phyloP scores from a whole-genome alignment of 30 jellyfish, hydroid and myxozoan species.

The Chrysaora quinquecirrha region DNA sequence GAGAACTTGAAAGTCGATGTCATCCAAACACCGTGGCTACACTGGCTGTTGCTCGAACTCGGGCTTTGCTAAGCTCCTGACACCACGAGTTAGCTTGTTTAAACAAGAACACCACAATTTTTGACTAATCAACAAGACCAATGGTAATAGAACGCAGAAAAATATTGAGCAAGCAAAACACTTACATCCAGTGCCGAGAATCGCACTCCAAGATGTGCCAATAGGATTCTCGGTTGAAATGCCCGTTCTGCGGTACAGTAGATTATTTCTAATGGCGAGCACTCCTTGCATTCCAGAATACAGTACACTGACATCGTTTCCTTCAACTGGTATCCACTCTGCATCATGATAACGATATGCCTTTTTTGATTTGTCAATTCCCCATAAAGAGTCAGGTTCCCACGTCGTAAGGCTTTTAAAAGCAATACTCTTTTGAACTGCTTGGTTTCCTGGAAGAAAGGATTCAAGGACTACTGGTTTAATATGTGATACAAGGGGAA shows the following conservation, averaged over 20 bases:
- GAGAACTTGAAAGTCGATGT: no score
- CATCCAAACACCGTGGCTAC: no score
- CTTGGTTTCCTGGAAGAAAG: slow-evolving; percentile 60
- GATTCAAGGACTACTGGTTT: no score
- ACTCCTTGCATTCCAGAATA: slow-evolving; percentile 36
- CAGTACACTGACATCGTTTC: not conserved
- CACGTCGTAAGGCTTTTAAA: slow-evolving; percentile 4
- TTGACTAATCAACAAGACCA: no score
- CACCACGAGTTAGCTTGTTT: no score
- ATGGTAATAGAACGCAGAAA: no score
- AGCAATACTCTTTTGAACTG: slow-evolving; percentile 3
- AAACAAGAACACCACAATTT: no score
- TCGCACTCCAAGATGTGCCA: slow-evolving; percentile 38
- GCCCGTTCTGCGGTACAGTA: slow-evolving; percentile 21
- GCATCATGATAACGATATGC: slow-evolving; percentile 35
- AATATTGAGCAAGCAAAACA: no score
- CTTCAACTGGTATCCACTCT: slow-evolving; percentile 40
- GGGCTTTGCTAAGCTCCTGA: no score
- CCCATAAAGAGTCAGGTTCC: slow-evolving; percentile 54
- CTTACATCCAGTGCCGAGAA: no score
- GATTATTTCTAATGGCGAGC: slow-evolving; percentile 16
- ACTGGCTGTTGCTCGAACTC: no score
- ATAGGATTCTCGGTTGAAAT: slow-evolving; percentile 27
- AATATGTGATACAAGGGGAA: no score
- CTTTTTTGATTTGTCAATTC: slow-evolving; percentile 19